phyloP scores from a whole-genome alignment of 2,888 invertebrate species.

The Branchipolynoe longqiensis region DNA sequence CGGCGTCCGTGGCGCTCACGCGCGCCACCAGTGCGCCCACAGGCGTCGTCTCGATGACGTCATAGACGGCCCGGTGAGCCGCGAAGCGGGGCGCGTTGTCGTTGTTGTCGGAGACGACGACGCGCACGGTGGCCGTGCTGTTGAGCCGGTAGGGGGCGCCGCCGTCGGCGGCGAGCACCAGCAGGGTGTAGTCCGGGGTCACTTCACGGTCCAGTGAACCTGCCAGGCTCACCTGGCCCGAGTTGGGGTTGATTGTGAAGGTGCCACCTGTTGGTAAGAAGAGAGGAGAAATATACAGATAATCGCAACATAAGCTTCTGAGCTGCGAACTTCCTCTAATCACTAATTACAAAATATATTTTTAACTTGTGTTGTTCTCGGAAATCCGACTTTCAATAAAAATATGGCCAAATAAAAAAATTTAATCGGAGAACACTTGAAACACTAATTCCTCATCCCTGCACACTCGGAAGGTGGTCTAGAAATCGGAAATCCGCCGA shows the following conservation, averaged over 20 bases:
- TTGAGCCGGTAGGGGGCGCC: constrained; percentile 82
- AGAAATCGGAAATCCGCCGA: too few relatives aligned
- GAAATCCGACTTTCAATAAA: too few relatives aligned
- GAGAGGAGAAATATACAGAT: too few relatives aligned
- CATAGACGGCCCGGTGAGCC: constrained; percentile 68
- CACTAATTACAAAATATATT: too few relatives aligned
- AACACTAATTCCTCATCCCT: too few relatives aligned
- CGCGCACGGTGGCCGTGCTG: constrained; percentile 84
- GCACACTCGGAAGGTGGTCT: too few relatives aligned
- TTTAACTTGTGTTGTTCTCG: too few relatives aligned
- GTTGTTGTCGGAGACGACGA: constrained; percentile 94
- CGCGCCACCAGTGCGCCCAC: constrained; percentile 73
- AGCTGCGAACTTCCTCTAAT: too few relatives aligned
- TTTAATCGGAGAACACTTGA: too few relatives aligned
- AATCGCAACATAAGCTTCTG: too few relatives aligned
- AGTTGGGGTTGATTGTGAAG: constrained; percentile 92
- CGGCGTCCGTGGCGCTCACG: constrained; percentile 83
- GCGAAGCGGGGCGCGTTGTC: constrained; percentile 93
- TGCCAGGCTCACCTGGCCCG: constrained; percentile 92
- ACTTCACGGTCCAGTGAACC: constrained; percentile 90
- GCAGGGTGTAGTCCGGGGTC: constrained; percentile 73
- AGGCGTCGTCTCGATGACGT: constrained; percentile 72
- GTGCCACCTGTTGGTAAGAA: constrained; percentile 29
- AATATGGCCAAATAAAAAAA: too few relatives aligned
- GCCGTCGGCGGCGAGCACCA: constrained; percentile 76